Percentiles rank a stretch among this genome's conserved stretches.
Conservation (phyloP, 1,140 invertebrate genomes). For the Drosophila funebris region DNA sequence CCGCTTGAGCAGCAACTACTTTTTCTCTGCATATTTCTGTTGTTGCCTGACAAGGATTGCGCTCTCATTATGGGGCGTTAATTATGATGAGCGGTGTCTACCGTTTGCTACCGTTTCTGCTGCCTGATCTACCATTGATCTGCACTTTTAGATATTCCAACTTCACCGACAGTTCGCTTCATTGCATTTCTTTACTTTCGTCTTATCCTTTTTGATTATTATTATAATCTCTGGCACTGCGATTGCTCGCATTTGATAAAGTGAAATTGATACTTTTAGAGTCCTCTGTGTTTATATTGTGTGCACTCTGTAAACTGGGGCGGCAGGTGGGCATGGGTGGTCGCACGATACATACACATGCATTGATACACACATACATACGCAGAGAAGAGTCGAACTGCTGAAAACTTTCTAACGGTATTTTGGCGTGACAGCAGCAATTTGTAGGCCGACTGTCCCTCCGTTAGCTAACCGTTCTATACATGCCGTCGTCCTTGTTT, state of each 20-base stretch:
- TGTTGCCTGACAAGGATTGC: slow-evolving; percentile 20
- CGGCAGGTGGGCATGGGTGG: slow-evolving; percentile 42
- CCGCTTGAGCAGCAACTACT: slow-evolving; percentile 31
- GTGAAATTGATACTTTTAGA: slow-evolving; percentile 72
- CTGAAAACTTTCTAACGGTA: slow-evolving; percentile 73
- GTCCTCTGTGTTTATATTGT: neutral
- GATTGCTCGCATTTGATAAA: slow-evolving; percentile 69
- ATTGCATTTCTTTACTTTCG: slow-evolving; percentile 45
- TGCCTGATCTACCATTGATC: slow-evolving; percentile 42
- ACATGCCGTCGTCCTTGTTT: slow-evolving; percentile 47
- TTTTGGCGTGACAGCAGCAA: slow-evolving; percentile 69
- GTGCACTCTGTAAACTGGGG: slow-evolving; percentile 2
- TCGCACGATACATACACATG: neutral
- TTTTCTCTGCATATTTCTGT: slow-evolving; percentile 27
- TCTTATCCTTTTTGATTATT: slow-evolving; percentile 59
- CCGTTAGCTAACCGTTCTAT: slow-evolving; percentile 24
- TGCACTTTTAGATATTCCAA: slow-evolving; percentile 60
- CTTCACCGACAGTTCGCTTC: slow-evolving; percentile 42
- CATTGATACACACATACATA: neutral
- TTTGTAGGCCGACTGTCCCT: slow-evolving; percentile 59
- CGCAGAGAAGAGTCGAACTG: slow-evolving; percentile 11
- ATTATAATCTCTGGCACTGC: slow-evolving; percentile 59
- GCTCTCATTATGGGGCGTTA: slow-evolving; percentile 66
- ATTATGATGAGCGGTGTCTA: slow-evolving; percentile 64
- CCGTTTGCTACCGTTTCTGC: slow-evolving; percentile 15